Conservation (phyloP, 2,113 vertebrate species). For the Toxotes jaculatrix region DNA sequence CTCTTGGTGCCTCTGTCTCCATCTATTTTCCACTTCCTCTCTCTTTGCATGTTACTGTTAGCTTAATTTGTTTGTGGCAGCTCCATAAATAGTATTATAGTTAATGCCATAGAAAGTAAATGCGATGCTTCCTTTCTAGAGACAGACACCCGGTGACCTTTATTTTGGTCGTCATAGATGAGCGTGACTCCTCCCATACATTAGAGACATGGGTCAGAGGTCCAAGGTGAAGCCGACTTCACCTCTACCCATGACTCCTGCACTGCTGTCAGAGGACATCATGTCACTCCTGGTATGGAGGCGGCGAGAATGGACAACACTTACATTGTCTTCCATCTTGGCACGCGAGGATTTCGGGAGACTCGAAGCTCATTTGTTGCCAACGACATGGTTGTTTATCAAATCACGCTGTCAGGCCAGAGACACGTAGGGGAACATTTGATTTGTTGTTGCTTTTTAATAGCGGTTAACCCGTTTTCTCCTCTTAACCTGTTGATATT, state of each 20-base stretch:
- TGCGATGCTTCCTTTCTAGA: neutral
- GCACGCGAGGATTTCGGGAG: conserved; percentile 34
- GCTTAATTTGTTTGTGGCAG: neutral
- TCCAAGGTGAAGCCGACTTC: conserved; percentile 69
- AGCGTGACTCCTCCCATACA: conserved; percentile 47
- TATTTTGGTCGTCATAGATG: conserved; percentile 38
- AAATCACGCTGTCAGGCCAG: conserved; percentile 22
- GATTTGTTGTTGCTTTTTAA: conserved; percentile 47
- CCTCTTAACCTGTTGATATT: conserved; percentile 66
- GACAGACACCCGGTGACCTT: conserved; percentile 24
- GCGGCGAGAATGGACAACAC: conserved; percentile 46
- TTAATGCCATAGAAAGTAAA: neutral
- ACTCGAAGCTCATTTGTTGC: conserved; percentile 28
- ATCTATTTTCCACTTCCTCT: conserved; percentile 14
- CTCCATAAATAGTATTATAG: neutral
- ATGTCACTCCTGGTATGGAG: conserved; percentile 57
- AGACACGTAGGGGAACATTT: conserved; percentile 1
- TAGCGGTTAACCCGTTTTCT: conserved; percentile 45
- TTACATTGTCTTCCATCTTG: conserved; percentile 41
- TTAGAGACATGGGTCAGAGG: conserved; percentile 58
- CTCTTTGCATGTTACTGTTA: neutral
- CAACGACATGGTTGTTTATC: conserved; percentile 36
- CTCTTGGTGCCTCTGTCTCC: conserved; percentile 24
- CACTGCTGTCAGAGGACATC: conserved; percentile 74
- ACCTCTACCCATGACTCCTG: conserved; percentile 65